Evolutionary conservation across 2,888 invertebrate genomes (phyloP), one percentile per base, ranked within the genome.

Genomic region (Nudaria mundana): DNA sequence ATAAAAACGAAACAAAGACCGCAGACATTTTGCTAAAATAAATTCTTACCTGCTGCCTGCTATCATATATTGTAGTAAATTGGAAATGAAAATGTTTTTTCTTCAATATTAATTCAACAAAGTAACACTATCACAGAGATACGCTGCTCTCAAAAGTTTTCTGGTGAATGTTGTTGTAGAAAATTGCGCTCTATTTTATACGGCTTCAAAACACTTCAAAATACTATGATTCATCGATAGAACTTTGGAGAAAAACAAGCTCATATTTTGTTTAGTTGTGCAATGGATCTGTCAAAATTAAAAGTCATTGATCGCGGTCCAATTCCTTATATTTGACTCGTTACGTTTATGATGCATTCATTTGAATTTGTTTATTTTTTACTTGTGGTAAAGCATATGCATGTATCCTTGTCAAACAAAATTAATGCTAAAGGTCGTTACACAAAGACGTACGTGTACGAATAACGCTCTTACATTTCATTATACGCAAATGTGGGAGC

Each of bases 141-240:
- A 25, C 59, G 57, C 52, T 48, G 40, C 44, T 44, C 52, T 52
- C 29, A 42, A 44, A 41, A 28, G 46, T 52, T 52, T 56, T 46
- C 37, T 48, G 39, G 55, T 40, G 61, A 72, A 64, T 76, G 66
- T 56, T 75, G 66, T 56, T 63, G 56, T 38, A 54, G 15, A 34
- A 50, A 50, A 43, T 40, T 46, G 55, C 53, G 51, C 43, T 41
- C 46, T 37, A 30, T 66, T 44, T 78, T n/a, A n/a, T n/a, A n/a
- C n/a, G n/a, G n/a, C n/a, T n/a, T n/a, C n/a, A n/a, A 60, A 58
- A 71, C 54, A 71, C 44, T 59, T 56, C 55, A 59, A 63, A 63
- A 58, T 57, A 64, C 40, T 65, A 71, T 77, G 80, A 79, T 57
- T 77, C 77, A 78, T 65, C 74, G 39, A 44, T 66, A 41, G 71